Conservation (phyloP, 1,140 invertebrate species). For the Portunus trituberculatus region DNA sequence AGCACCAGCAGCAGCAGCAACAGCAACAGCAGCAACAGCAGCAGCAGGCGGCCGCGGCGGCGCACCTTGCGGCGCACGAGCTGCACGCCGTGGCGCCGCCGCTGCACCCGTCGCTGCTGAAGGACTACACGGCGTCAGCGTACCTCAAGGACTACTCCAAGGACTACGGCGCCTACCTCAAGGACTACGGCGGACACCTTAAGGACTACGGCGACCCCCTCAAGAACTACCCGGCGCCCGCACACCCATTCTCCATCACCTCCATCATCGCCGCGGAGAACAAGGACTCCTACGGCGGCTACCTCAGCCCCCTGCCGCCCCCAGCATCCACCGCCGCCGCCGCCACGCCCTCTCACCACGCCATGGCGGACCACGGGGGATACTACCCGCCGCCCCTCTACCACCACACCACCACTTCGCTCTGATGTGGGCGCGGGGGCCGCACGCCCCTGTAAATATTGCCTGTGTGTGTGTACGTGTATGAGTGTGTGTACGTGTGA, state of each 20-base stretch:
- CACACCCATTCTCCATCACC: constrained; percentile 77
- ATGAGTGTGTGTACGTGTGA: neutral
- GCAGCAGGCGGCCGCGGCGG: constrained; percentile 63
- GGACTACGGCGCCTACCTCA: constrained; percentile 75
- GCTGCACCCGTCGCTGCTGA: constrained; percentile 73
- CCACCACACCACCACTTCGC: constrained; percentile 71
- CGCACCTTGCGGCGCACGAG: constrained; percentile 56
- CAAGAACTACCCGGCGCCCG: constrained; percentile 76
- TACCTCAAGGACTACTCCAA: constrained; percentile 77
- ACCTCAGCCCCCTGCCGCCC: constrained; percentile 75
- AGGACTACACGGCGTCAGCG: constrained; percentile 74
- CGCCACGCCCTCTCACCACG: constrained; percentile 55
- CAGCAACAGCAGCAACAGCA: constrained; percentile 70
- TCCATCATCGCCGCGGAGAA: constrained; percentile 77
- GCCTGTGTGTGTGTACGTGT: neutral
- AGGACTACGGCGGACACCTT: constrained; percentile 75
- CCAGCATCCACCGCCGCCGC: constrained; percentile 61
- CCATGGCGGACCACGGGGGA: constrained; percentile 52
- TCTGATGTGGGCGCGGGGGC: constrained; percentile 67
- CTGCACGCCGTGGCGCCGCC: constrained; percentile 71
- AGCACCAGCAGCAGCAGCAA: constrained; percentile 73
- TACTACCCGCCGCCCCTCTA: constrained; percentile 71
- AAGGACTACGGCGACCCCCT: constrained; percentile 73
- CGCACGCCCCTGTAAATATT: constrained; percentile 50
- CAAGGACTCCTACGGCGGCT: constrained; percentile 74